Base-by-base conservation (phyloP, 2,113 vertebrate genomes). In the Psammodynastes pulverulentus region DNA sequence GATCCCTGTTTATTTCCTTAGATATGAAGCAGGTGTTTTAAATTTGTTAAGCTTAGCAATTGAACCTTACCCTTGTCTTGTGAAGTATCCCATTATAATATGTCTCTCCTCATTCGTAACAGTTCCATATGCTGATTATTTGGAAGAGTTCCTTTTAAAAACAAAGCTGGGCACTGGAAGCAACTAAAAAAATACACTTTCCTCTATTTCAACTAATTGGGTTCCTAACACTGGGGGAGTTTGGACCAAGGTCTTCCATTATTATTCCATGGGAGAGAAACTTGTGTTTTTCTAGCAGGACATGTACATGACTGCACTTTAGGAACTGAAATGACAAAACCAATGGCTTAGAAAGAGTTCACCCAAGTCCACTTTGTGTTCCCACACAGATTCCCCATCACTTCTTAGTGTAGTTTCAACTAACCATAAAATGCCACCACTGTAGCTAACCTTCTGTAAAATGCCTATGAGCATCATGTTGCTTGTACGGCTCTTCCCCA, bases 401-500 rank as follows among this genome's bases (percentile, higher is more conserved):
- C 43, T 45, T 29, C 51, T 72, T 51, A 21, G 56, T 19, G 23
- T 39, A 84, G 26, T 88, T 86, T 89, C 88, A 93, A 96, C 96
- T 95, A 94, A 94, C 0, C 92, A 90, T 93, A 90, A 96, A 97
- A 95, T 90, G 39, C 95, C 95, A 92, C 54, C 89, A 84, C 88
- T 88, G 3, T 93, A 94, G 88, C 93, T 96, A 94, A 93, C 86
- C 93, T 96, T 95, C 96, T 96, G 95, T 94, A 96, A 95, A 97
- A 96, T 94, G 95, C 92, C 94, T 94, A 94, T 4, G 92, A 96
- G 96, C 94, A 89, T 8, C 58, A 95, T 12, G 52, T 94, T 94
- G 95, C 94, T 96, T 94, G 95, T 95, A 96, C 88, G 15, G 5
- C 88, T 90, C 92, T 90, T 92, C 96, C 95, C 95, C 93, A 94